phyloP scores from a whole-genome alignment of 2,888 invertebrate species.

The Pristionchus maxplancki region DNA sequence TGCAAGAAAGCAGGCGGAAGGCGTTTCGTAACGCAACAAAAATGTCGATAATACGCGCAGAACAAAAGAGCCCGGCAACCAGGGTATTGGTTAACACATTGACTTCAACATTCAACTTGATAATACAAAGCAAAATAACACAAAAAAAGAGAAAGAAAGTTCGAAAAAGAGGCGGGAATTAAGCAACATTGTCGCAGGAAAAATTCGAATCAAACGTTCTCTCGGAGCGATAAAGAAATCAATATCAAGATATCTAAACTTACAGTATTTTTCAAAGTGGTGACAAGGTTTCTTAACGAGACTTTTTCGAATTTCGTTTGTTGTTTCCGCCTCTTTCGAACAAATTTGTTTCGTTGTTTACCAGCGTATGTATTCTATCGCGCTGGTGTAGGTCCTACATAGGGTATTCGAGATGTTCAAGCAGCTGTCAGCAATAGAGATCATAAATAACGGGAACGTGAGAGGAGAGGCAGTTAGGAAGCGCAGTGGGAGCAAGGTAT shows the following conservation, averaged over 20 bases:
- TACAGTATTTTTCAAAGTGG: neutral
- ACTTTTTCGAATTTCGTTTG: neutral
- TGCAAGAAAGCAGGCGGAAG: neutral
- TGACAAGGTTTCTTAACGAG: neutral
- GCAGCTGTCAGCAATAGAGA: neutral
- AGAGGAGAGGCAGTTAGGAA: slow-evolving; percentile 1
- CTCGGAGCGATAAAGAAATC: neutral
- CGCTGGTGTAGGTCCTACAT: neutral
- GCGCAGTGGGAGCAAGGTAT: neutral
- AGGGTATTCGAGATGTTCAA: neutral
- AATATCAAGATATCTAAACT: neutral
- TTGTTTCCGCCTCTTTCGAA: neutral
- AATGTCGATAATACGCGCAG: neutral
- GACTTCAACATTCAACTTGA: neutral
- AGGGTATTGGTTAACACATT: neutral
- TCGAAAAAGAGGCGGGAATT: neutral
- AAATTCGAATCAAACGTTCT: neutral
- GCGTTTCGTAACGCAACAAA: neutral
- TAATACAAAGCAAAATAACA: neutral
- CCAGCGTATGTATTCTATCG: no score
- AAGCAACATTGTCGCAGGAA: neutral
- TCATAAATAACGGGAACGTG: slow-evolving; percentile 29
- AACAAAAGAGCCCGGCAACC: neutral
- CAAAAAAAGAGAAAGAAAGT: neutral
- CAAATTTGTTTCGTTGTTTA: neutral